A percentile compares a stretch with the other conserved stretches of the same genome.
Conservation (phyloP, 2,888 invertebrate species). For the Odontocolon sp. region DNA sequence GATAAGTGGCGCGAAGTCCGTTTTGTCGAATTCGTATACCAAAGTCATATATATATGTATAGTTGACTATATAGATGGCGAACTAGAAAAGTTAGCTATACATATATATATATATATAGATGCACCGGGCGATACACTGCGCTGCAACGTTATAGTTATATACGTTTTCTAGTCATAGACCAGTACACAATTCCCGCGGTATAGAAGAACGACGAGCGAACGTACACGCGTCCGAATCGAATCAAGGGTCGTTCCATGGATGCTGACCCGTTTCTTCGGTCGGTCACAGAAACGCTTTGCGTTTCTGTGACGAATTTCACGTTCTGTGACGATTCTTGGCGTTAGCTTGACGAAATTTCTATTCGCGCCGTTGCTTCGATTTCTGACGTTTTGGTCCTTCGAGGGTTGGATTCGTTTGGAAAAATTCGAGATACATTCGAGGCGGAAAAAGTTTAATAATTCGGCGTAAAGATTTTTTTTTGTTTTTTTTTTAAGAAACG, state of each 20-base stretch:
- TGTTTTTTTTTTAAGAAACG: no score
- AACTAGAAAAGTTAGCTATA: no score
- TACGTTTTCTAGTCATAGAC: background rate
- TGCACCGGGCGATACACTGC: slow-evolving; percentile 11
- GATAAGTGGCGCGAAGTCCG: slow-evolving; percentile 44
- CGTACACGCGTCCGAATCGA: slow-evolving; percentile 64
- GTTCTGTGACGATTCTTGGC: background rate
- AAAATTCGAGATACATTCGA: no score
- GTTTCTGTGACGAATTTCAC: slow-evolving; percentile 54
- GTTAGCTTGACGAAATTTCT: background rate
- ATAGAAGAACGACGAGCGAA: background rate
- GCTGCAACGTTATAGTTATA: no score
- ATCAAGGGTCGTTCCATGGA: slow-evolving; percentile 59
- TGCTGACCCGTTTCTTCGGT: slow-evolving; percentile 27
- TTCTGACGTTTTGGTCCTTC: slow-evolving; percentile 19
- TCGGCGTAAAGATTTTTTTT: slow-evolving; percentile 20
- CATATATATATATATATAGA: background rate
- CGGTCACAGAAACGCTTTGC: slow-evolving; percentile 20
- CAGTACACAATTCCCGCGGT: slow-evolving; percentile 2
- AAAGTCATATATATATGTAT: background rate
- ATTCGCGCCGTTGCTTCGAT: background rate
- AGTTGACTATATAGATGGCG: no score
- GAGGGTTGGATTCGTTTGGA: no score
- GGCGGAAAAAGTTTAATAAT: no score
- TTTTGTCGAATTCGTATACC: background rate